Conservation (phyloP, 1,140 invertebrate genomes). For the Nasonia vitripennis region DNA sequence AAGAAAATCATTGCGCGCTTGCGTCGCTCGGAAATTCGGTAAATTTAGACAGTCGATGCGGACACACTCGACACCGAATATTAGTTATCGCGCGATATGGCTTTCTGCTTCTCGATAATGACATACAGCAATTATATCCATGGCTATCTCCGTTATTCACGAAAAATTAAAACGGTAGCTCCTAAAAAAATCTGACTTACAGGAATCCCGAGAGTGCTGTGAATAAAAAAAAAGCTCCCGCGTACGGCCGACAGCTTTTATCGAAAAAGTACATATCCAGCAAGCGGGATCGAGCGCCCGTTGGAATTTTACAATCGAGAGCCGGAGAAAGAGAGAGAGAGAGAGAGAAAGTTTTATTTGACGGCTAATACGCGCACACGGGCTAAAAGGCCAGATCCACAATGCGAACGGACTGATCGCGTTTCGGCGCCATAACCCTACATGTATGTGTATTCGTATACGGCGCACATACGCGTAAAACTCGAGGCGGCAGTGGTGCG, state of each 20-base stretch:
- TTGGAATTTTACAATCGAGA: conserved; percentile 33
- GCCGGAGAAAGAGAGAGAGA: neutral
- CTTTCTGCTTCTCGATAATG: no score
- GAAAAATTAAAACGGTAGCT: no score
- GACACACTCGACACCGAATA: neutral
- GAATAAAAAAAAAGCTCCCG: neutral
- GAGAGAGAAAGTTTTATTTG: conserved; percentile 8
- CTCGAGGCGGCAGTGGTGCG: neutral
- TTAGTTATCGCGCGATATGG: no score
- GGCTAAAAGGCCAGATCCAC: conserved; percentile 18
- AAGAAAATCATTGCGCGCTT: neutral
- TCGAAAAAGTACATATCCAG: neutral
- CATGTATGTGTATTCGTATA: neutral
- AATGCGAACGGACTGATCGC: neutral
- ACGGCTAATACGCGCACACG: conserved; percentile 15
- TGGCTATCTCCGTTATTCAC: no score
- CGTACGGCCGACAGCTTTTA: neutral
- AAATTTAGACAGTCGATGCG: neutral
- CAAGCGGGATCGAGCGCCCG: neutral
- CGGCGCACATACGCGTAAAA: conserved; percentile 2
- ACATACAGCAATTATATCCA: no score
- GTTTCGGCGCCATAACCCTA: neutral
- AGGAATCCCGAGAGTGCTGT: neutral
- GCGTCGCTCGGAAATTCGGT: no score
- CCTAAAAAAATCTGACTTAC: no score